Percentiles rank a stretch among this genome's conserved stretches.
Conservation (phyloP, 1,140 invertebrate species). For the Bombus superbus region DNA sequence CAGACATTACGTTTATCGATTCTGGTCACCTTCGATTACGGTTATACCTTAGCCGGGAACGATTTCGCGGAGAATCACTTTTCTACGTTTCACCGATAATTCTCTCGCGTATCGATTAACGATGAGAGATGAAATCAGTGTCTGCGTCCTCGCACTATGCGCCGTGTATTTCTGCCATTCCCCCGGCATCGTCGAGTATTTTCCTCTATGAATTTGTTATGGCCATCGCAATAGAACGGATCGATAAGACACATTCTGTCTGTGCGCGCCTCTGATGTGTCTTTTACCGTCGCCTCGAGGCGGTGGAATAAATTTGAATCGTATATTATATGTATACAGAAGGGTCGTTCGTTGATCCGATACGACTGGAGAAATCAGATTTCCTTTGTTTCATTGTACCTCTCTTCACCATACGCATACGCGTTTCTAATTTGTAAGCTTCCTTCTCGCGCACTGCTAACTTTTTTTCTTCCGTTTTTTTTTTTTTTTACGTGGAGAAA, state of each 20-base stretch:
- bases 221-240: slow-evolving; percentile 49
- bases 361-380: slow-evolving; percentile 15
- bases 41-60: background rate
- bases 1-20: background rate
- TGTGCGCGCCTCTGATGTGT: slow-evolving; percentile 40
- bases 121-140: slow-evolving; percentile 17
- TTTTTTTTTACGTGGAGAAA: too few relatives aligned
- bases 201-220: slow-evolving; percentile 48
- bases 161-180: background rate
- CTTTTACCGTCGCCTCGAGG: slow-evolving; percentile 32
- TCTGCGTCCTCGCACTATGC: background rate
- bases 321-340: background rate
- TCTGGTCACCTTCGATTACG: background rate
- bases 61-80: background rate
- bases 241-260: slow-evolving; percentile 53
- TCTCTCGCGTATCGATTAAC: slow-evolving; percentile 17
- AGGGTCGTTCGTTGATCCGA: slow-evolving; percentile 7
- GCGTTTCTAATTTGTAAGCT: too few relatives aligned
- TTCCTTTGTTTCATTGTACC: background rate
- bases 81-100: background rate
- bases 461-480: too few relatives aligned
- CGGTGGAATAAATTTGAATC: slow-evolving; percentile 36
- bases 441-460: background rate
- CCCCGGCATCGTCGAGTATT: slow-evolving; percentile 12
- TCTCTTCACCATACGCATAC: background rate